Percentiles rank a stretch among this genome's conserved stretches.
Evolutionary conservation across 2,888 invertebrate species (phyloP).

Genomic region (Plebejus melissa): DNA sequence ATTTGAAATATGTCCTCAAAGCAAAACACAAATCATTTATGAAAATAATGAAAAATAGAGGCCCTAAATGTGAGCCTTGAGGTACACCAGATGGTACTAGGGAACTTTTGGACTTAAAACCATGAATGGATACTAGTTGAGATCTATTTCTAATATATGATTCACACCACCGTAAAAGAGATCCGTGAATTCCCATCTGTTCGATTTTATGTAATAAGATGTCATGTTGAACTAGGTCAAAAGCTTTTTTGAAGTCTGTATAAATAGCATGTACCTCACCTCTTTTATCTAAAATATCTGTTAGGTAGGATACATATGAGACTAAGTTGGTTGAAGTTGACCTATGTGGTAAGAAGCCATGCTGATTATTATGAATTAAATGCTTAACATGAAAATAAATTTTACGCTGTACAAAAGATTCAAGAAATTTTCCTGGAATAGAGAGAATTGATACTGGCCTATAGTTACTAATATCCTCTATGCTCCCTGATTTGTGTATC

Average conservation of each 20-base stretch:
- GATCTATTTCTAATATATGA: conserved; percentile 22
- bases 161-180: conserved; percentile 10
- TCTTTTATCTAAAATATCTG: too few relatives aligned
- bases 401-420: neutral
- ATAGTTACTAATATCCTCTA: neutral
- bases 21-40: neutral
- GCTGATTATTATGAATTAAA: neutral
- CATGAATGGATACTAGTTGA: conserved; percentile 13
- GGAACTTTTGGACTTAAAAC: neutral
- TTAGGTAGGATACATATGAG: neutral
- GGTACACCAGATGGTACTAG: neutral
- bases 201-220: neutral
- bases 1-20: neutral
- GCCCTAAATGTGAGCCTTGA: neutral
- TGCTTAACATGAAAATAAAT: neutral
- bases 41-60: too few relatives aligned
- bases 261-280: too few relatives aligned
- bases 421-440: neutral
- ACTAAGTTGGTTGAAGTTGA: neutral
- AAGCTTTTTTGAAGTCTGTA: conserved; percentile 22
- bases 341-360: neutral
- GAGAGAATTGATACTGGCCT: conserved; percentile 10
- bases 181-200: neutral
- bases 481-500: neutral
- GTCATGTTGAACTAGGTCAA: conserved; percentile 27